These are phyloP conservation scores for Yponomeuta sedellus DNA, from an alignment of 2,888 invertebrate genomes.

Conservation along the genomic window DNA sequence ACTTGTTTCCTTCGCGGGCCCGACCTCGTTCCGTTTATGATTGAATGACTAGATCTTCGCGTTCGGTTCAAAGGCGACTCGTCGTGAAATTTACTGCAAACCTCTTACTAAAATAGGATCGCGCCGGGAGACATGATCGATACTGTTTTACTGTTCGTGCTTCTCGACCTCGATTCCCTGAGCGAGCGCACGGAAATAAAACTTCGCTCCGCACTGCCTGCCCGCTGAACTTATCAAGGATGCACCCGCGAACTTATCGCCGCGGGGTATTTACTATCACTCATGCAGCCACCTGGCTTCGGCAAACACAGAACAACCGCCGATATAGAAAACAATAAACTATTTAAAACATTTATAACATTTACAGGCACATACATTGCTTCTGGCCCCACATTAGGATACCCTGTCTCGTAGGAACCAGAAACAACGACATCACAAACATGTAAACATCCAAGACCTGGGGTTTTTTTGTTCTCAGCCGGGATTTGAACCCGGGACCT, in stretches of 20 bases:
- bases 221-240: not conserved
- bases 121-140: not conserved
- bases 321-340: not conserved
- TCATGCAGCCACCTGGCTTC: not conserved
- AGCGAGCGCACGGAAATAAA: not conserved
- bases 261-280: not conserved
- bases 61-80: not conserved
- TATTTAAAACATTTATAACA: too few species aligned
- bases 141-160: not conserved
- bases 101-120: constrained; percentile 3
- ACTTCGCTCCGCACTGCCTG: not conserved
- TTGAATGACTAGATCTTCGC: not conserved
- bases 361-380: too few species aligned
- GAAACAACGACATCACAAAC: too few species aligned
- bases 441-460: too few species aligned
- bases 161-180: not conserved
- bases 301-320: not conserved
- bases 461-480: too few species aligned
- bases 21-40: not conserved
- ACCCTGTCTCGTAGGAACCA: too few species aligned
- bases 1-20: not conserved
- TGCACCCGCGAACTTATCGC: not conserved
- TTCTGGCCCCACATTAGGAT: too few species aligned
- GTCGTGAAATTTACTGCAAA: not conserved
- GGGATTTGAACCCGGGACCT: too few species aligned